Conservation (phyloP, 2,113 vertebrate genomes). For the Eira barbara region DNA sequence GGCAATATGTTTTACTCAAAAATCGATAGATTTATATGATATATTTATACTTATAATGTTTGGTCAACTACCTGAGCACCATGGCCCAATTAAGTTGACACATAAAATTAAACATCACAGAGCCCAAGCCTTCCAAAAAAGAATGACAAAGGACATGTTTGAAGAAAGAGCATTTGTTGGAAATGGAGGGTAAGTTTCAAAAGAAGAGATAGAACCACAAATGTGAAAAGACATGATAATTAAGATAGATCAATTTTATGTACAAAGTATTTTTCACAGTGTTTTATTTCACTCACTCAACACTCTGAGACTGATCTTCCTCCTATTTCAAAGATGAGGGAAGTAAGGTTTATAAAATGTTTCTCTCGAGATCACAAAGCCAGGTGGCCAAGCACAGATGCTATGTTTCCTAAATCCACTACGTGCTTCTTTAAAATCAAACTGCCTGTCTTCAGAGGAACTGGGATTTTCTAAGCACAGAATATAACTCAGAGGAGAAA, state of each 20-base stretch:
- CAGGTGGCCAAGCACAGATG: fast-evolving
- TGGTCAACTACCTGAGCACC: neutral
- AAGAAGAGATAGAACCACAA: neutral
- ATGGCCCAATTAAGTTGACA: neutral
- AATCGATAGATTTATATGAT: neutral
- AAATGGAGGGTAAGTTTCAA: neutral
- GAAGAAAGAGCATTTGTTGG: neutral
- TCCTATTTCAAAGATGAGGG: neutral
- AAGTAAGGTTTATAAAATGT: neutral
- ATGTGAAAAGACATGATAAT: neutral
- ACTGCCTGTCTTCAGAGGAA: neutral
- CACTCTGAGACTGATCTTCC: neutral
- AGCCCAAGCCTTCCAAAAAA: neutral
- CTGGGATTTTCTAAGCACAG: neutral
- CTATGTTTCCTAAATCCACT: neutral
- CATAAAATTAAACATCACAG: neutral
- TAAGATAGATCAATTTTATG: neutral
- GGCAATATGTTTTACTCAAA: neutral
- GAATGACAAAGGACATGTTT: neutral
- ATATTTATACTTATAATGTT: neutral
- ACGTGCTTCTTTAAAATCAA: neutral
- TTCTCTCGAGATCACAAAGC: neutral
- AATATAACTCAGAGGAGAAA: neutral
- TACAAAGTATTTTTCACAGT: neutral
- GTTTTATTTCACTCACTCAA: neutral